Conservation (phyloP, 2,888 invertebrate species). For the Prenolepis imparis region DNA sequence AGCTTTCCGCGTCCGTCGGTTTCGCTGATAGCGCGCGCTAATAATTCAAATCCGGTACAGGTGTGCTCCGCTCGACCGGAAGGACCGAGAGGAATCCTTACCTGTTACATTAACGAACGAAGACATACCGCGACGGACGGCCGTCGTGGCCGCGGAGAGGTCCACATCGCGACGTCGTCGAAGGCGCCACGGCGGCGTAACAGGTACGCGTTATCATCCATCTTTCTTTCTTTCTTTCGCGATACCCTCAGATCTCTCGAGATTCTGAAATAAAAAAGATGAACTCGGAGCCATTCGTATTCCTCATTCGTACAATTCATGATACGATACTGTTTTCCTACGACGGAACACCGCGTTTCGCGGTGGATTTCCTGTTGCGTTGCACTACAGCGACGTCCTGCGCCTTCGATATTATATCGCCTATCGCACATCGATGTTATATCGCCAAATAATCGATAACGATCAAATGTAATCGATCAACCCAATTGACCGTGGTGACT, state of each 20-base stretch:
- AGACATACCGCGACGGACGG: constrained; percentile 15
- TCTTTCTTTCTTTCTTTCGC: constrained; percentile 22
- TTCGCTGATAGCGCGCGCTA: constrained; percentile 14
- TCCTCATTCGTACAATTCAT: background rate
- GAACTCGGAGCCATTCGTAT: background rate
- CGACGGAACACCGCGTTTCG: constrained; percentile 5
- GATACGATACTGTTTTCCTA: constrained; percentile 1
- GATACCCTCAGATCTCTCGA: background rate
- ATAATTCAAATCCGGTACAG: constrained; percentile 19
- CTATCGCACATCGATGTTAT: background rate
- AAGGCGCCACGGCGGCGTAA: constrained; percentile 63
- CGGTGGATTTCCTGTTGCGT: constrained; percentile 41
- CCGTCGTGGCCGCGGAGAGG: constrained; percentile 3
- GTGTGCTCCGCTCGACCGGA: constrained; percentile 36
- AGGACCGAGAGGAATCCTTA: background rate
- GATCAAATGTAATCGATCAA: constrained; percentile 2
- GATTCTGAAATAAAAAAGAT: background rate
- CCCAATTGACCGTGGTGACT: background rate
- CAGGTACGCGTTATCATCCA: constrained; percentile 63
- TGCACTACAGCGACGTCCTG: constrained; percentile 14
- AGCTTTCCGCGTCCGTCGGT: constrained; percentile 72
- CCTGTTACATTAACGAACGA: constrained; percentile 11
- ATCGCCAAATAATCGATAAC: background rate
- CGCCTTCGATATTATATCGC: constrained; percentile 15
- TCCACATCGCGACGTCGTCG: constrained; percentile 41